Evolutionary conservation across 2,113 vertebrate species (phyloP).

Genomic region (Campylomormyrus tamandua): DNA sequence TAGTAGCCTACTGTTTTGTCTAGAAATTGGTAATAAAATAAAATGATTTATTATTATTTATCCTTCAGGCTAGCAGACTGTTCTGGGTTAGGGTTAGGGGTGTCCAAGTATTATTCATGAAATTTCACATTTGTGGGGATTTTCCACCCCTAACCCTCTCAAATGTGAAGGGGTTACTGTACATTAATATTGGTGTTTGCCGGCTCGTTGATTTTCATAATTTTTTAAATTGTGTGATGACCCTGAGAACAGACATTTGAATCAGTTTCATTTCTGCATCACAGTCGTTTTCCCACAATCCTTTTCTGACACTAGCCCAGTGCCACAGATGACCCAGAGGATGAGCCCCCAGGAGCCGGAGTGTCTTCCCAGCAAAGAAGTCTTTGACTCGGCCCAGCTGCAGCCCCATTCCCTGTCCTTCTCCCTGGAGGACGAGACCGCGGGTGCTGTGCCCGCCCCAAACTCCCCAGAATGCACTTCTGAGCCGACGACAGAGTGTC

Average conservation of each 20-base stretch:
- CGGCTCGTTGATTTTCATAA: neutral
- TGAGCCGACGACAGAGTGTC: neutral
- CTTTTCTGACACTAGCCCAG: constrained; percentile 19
- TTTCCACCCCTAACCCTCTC: neutral
- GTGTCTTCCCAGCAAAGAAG: neutral
- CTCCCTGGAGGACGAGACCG: constrained; percentile 43
- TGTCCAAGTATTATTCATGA: neutral
- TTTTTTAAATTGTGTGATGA: neutral
- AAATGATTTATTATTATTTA: no score
- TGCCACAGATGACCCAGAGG: constrained; percentile 19
- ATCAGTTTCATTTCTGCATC: neutral
- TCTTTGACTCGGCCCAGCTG: constrained; percentile 13
- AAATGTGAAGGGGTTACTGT: neutral
- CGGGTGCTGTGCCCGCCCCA: neutral
- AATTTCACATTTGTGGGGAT: neutral
- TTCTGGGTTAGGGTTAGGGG: neutral
- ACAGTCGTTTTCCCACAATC: neutral
- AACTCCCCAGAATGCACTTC: neutral
- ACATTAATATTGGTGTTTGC: neutral
- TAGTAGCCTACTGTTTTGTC: neutral
- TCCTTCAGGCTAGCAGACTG: neutral
- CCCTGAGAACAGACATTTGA: neutral
- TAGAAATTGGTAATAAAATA: neutral
- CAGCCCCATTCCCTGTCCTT: constrained; percentile 45
- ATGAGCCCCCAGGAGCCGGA: neutral